These are phyloP conservation scores for Lamellibrachia luymesi DNA, from an alignment of 1,140 invertebrate genomes.

Conservation along the genomic window DNA sequence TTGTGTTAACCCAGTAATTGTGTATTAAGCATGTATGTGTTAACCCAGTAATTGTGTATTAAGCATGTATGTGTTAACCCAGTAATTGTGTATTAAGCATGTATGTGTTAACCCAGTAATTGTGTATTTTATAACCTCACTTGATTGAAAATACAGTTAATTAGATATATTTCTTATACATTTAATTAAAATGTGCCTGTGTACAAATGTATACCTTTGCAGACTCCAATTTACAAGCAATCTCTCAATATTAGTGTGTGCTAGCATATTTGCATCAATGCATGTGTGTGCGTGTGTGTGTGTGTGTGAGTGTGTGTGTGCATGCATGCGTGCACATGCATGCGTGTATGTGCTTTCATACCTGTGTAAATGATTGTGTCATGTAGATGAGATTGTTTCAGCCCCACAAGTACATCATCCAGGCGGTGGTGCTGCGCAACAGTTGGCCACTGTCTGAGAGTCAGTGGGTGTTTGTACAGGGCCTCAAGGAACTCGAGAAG, in stretches of 20 bases:
- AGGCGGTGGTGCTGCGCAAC: slow-evolving; percentile 50
- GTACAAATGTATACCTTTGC: no score
- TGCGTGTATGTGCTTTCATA: not conserved
- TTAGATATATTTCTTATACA: no score
- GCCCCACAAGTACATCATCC: slow-evolving; percentile 55
- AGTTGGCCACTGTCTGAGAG: slow-evolving; percentile 54
- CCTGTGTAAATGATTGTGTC: not conserved
- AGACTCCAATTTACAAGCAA: no score
- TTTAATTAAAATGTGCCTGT: no score
- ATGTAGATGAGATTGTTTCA: slow-evolving; percentile 28
- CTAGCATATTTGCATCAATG: not conserved
- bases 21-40: no score
- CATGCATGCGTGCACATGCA: not conserved
- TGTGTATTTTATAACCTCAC: not conserved
- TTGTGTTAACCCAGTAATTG: no score
- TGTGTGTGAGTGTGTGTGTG: not conserved
- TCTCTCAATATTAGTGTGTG: not conserved
- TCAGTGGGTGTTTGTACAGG: slow-evolving; percentile 54
- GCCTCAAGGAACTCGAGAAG: slow-evolving; percentile 53
- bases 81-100: no score
- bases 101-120: not conserved
- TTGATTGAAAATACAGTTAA: no score
- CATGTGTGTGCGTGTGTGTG: not conserved
- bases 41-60: no score
- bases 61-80: no score